Percentiles rank a stretch among this genome's conserved stretches.
Evolutionary conservation across 2,888 invertebrate species (phyloP).

Genomic region (Bellardia pandia): DNA sequence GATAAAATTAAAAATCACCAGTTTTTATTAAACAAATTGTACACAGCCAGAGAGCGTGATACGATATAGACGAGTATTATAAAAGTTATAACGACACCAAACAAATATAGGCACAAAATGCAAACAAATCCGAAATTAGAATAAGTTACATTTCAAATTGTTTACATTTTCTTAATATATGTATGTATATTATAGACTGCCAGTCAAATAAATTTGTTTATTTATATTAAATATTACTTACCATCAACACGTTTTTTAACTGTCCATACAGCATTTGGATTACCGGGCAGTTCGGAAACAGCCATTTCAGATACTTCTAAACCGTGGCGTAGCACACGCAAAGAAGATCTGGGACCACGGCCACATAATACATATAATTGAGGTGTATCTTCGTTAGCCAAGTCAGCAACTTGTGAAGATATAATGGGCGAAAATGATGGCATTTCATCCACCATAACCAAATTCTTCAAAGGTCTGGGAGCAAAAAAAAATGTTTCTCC

Average conservation of each 20-base stretch:
- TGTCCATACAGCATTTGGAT: constrained; percentile 99
- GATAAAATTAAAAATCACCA: constrained; percentile 77
- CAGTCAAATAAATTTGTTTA: constrained; percentile 23
- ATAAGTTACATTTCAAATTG: constrained; percentile 66
- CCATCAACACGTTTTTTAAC: constrained; percentile 98
- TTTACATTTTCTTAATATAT: constrained; percentile 66
- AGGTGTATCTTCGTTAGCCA: constrained; percentile 99
- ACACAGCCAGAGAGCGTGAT: constrained; percentile 20
- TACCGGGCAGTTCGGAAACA: constrained; percentile 99
- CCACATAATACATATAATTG: constrained; percentile 99
- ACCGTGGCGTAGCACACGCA: constrained; percentile 97
- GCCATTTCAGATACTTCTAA: constrained; percentile 99
- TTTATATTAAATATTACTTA: constrained; percentile 85
- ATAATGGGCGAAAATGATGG: constrained; percentile 96
- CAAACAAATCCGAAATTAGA: constrained; percentile 68
- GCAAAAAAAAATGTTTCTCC: constrained; percentile 99
- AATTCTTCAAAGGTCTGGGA: constrained; percentile 95
- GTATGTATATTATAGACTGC: constrained; percentile 31
- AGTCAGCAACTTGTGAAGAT: constrained; percentile 95
- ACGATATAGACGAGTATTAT: constrained; percentile 1
- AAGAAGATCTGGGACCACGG: constrained; percentile 95
- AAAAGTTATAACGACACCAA: constrained; percentile 49
- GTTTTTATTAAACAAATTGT: constrained; percentile 75
- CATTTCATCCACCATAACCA: constrained; percentile 98
- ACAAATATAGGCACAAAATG: constrained; percentile 74